phyloP scores from a whole-genome alignment of 35 echinoderm and acorn worm genomes.

The Nesometra sesokonis region DNA sequence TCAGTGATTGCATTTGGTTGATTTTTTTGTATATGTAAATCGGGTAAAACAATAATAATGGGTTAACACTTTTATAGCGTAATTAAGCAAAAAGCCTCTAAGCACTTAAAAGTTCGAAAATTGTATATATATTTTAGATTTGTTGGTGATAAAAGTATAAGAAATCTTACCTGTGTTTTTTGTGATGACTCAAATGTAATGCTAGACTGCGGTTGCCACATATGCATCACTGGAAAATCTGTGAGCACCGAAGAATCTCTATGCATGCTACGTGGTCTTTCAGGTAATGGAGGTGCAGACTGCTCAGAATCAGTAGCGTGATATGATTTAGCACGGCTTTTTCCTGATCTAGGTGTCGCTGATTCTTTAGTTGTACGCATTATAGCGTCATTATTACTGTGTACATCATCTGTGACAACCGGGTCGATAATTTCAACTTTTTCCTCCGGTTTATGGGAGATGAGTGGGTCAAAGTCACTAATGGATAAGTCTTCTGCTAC shows the following conservation, averaged over 20 bases:
- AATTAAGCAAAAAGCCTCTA: too few relatives aligned
- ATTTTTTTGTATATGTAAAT: too few relatives aligned
- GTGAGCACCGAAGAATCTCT: background rate
- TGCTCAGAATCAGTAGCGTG: background rate
- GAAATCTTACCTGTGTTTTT: background rate
- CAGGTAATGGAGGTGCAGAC: background rate
- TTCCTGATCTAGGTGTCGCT: background rate
- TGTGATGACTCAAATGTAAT: background rate
- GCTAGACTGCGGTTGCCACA: background rate
- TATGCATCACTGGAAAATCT: background rate
- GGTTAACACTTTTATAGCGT: too few relatives aligned
- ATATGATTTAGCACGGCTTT: background rate
- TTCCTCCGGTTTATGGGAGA: background rate
- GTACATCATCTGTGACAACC: background rate
- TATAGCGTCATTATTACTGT: background rate
- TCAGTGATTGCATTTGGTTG: too few relatives aligned
- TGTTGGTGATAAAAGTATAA: too few relatives aligned
- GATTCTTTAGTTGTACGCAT: background rate
- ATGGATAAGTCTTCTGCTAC: background rate
- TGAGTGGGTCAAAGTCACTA: background rate
- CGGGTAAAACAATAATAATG: background rate
- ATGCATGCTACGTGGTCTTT: background rate
- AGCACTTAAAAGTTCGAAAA: too few relatives aligned
- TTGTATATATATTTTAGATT: too few relatives aligned
- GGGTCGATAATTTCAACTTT: background rate